Evolutionary conservation across 1,140 invertebrate species (phyloP).

Genomic region (Lepidurus apus): DNA sequence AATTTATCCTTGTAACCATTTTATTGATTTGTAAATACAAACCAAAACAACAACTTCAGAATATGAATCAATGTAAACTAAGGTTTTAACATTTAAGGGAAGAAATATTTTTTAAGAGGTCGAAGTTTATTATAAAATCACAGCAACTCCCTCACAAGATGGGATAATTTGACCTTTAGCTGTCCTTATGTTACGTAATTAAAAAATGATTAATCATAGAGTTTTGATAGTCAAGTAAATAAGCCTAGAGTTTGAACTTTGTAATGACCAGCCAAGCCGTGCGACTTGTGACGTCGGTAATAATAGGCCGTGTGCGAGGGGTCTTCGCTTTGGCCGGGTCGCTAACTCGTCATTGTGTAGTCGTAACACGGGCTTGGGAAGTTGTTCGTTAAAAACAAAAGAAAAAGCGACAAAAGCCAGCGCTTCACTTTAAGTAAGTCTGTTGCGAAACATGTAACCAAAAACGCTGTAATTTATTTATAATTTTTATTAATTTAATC

Average conservation of each 20-base stretch:
- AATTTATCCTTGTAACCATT: slow-evolving; percentile 45
- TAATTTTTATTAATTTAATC: neutral
- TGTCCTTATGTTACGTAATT: no score
- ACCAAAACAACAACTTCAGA: neutral
- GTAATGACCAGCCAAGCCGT: neutral
- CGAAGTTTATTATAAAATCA: no score
- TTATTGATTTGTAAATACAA: neutral
- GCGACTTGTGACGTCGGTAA: neutral
- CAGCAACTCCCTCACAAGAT: no score
- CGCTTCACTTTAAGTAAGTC: neutral
- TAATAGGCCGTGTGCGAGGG: neutral
- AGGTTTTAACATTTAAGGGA: no score
- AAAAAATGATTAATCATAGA: no score
- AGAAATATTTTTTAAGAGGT: no score
- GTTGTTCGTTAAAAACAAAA: neutral
- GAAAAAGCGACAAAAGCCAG: neutral
- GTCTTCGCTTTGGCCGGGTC: neutral
- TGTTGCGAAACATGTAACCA: neutral
- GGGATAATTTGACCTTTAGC: no score
- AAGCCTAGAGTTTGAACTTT: neutral
- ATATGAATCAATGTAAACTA: no score
- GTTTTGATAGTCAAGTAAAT: no score
- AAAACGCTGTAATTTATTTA: neutral
- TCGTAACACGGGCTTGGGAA: neutral
- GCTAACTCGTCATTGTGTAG: neutral